These are phyloP conservation scores for Mungos mungo DNA, from an alignment of 2,113 vertebrate genomes.

Conservation along the genomic window DNA sequence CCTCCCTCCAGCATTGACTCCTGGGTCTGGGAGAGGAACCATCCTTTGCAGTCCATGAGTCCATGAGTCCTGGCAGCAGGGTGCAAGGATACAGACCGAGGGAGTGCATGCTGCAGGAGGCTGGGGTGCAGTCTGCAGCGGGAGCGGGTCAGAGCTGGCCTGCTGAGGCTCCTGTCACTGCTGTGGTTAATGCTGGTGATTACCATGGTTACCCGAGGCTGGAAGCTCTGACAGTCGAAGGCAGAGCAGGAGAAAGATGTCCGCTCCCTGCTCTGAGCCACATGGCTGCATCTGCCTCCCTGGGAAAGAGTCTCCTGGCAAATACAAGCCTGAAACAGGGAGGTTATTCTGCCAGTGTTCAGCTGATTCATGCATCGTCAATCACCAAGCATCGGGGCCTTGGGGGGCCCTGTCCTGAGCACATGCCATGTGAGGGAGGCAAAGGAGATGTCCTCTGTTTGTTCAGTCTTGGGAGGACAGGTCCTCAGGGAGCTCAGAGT, in stretches of 20 bases:
- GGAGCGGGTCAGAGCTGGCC: conserved; percentile 46
- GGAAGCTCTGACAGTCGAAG: conserved; percentile 58
- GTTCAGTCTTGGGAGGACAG: background rate
- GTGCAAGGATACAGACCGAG: background rate
- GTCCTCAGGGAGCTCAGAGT: background rate
- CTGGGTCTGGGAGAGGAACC: background rate
- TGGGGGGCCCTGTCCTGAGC: background rate
- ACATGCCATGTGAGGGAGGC: background rate
- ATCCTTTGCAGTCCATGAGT: background rate
- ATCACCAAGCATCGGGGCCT: accelerated
- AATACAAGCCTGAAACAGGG: background rate
- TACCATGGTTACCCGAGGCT: conserved; percentile 76
- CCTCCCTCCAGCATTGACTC: background rate
- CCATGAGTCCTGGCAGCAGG: background rate
- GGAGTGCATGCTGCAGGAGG: background rate
- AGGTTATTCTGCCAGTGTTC: background rate
- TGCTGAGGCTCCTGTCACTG: conserved; percentile 53
- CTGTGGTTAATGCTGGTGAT: conserved; percentile 58
- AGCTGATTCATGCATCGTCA: accelerated
- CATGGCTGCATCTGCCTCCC: background rate
- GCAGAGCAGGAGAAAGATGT: conserved; percentile 56
- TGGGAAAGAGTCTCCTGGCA: background rate
- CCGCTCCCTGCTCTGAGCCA: background rate
- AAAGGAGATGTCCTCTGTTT: background rate
- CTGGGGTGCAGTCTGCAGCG: background rate